phyloP scores from a whole-genome alignment of 2,113 vertebrate species.

The Phoenicopterus ruber region DNA sequence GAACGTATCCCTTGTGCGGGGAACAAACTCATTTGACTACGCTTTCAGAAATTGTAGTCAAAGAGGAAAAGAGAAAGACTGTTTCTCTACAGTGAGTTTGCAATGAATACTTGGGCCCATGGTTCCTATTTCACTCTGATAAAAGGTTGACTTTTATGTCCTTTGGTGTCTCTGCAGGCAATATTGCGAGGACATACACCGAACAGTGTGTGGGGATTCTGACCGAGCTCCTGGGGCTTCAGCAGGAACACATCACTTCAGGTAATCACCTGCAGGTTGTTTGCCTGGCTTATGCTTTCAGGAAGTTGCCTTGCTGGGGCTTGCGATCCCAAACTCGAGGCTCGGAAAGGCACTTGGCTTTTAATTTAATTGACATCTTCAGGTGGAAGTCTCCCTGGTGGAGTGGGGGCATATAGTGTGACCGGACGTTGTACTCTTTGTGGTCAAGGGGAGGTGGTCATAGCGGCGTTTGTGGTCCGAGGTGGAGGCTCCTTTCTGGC shows the following conservation, averaged over 20 bases:
- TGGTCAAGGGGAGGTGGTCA: background rate
- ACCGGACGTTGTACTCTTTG: rapidly evolving
- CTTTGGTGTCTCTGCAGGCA: constrained; percentile 71
- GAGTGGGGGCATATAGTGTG: background rate
- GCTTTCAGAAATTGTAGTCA: background rate
- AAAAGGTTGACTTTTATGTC: background rate
- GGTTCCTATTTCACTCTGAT: background rate
- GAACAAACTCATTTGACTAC: background rate
- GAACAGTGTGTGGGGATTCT: constrained; percentile 89
- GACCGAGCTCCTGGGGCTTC: constrained; percentile 86
- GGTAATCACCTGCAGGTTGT: constrained; percentile 67
- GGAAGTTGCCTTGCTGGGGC: background rate
- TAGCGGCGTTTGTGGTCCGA: rapidly evolving
- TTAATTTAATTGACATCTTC: background rate
- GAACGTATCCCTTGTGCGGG: background rate
- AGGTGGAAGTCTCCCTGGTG: background rate
- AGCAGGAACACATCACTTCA: constrained; percentile 92
- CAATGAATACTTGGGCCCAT: background rate
- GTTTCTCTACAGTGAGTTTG: background rate
- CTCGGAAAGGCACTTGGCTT: background rate
- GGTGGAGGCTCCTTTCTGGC: background rate
- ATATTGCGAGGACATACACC: constrained; percentile 89
- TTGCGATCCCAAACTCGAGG: background rate
- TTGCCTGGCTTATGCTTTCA: background rate
- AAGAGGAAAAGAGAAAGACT: background rate